Evolutionary conservation across 2,888 invertebrate genomes (phyloP).

Genomic region (Leptinotarsa haldemani): DNA sequence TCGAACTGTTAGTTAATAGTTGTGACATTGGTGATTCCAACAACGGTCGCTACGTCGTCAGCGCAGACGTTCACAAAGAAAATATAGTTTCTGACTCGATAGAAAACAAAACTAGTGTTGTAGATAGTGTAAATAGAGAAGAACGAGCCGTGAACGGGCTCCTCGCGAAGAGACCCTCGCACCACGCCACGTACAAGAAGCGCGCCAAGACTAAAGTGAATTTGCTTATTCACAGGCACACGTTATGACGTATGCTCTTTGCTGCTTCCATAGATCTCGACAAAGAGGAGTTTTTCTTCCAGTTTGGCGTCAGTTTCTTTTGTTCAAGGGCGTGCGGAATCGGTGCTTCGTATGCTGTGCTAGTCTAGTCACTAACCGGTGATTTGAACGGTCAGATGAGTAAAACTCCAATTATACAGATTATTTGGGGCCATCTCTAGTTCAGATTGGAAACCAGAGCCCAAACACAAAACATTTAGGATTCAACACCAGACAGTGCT

Average conservation of each 20-base stretch:
- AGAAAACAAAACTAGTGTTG: conserved; percentile 41
- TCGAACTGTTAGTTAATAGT: conserved; percentile 40
- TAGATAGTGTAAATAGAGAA: conserved; percentile 51
- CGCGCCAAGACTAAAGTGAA: conserved; percentile 60
- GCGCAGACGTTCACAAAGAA: conserved; percentile 56
- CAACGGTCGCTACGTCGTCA: conserved; percentile 49
- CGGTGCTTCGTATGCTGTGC: background rate
- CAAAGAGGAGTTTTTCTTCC: conserved; percentile 7
- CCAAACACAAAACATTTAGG: too few relatives aligned
- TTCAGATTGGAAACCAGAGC: too few relatives aligned
- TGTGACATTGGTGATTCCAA: conserved; percentile 12
- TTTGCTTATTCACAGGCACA: conserved; percentile 64
- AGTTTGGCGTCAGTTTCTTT: background rate
- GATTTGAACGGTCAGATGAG: background rate
- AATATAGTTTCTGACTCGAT: conserved; percentile 47
- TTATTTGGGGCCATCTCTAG: too few relatives aligned
- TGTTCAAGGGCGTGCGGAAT: background rate
- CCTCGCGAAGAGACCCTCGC: conserved; percentile 50
- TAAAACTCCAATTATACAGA: too few relatives aligned
- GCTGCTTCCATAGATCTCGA: conserved; percentile 42
- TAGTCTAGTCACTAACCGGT: conserved; percentile 2
- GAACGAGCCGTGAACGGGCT: conserved; percentile 47
- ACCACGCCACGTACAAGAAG: conserved; percentile 56
- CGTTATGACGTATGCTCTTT: conserved; percentile 62
- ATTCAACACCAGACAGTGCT: too few relatives aligned